phyloP scores from a whole-genome alignment of 2,888 invertebrate genomes.

The Scotopteryx bipunctaria region DNA sequence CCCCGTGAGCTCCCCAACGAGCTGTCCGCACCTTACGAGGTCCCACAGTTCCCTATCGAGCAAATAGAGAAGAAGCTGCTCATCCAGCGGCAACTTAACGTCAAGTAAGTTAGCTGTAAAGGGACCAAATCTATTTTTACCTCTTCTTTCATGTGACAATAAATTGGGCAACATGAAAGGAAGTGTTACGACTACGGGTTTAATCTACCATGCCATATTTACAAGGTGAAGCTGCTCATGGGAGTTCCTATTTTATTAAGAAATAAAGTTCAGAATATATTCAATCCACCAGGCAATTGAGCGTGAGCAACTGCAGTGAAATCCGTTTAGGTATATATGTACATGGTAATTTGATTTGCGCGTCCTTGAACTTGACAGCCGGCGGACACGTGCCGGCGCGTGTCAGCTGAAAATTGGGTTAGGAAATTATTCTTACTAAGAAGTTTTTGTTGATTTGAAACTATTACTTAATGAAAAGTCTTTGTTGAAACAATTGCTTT shows the following conservation, averaged over 20 bases:
- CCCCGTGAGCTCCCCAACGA: slow-evolving; percentile 89
- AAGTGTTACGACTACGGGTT: background rate
- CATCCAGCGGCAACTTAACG: slow-evolving; percentile 93
- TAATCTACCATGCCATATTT: background rate
- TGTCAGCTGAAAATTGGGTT: slow-evolving; percentile 7
- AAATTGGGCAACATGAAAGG: background rate
- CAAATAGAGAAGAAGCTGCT: slow-evolving; percentile 96
- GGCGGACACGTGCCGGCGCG: slow-evolving; percentile 17
- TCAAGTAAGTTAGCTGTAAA: slow-evolving; percentile 86
- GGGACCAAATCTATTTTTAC: background rate
- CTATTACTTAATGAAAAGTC: background rate
- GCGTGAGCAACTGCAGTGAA: slow-evolving; percentile 13
- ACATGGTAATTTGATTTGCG: slow-evolving; percentile 47
- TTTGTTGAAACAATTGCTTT: no score
- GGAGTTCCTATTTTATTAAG: no score
- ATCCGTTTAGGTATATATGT: slow-evolving; percentile 23
- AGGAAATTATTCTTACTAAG: background rate
- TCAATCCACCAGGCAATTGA: slow-evolving; percentile 5
- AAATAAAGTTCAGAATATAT: no score
- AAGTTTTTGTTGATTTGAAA: background rate
- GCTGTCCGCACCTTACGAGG: slow-evolving; percentile 97
- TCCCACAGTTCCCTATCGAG: slow-evolving; percentile 99
- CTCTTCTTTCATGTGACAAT: background rate
- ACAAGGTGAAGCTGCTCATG: no score
- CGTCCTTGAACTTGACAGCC: slow-evolving; percentile 41